phyloP scores from a whole-genome alignment of 2,888 invertebrate species.

The Protophormia terraenovae region DNA sequence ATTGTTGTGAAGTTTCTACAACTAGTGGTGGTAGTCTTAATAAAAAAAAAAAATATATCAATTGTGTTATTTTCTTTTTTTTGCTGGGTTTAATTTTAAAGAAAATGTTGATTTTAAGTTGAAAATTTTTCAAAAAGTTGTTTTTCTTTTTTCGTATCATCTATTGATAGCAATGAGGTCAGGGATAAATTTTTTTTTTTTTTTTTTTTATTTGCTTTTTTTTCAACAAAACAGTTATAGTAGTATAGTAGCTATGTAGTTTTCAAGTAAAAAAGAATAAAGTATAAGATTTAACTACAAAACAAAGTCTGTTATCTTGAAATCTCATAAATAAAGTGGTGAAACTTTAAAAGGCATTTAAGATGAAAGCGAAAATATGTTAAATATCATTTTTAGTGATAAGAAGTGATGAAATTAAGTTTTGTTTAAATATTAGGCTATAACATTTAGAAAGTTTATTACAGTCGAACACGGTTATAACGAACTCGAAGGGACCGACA shows the following conservation, averaged over 20 bases:
- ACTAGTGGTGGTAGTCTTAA: not conserved
- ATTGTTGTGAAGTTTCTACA: not conserved
- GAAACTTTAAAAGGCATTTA: not conserved
- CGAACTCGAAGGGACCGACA: too few relatives aligned
- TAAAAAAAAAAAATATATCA: not conserved
- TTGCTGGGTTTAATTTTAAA: not conserved
- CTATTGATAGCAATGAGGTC: slow-evolving; percentile 20
- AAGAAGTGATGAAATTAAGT: not conserved
- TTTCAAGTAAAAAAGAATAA: not conserved
- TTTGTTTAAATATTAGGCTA: not conserved
- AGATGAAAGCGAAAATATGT: slow-evolving; percentile 12
- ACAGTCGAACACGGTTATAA: too few relatives aligned
- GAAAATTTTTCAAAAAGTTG: not conserved
- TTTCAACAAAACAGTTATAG: not conserved
- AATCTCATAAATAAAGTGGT: slow-evolving; percentile 2
- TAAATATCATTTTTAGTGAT: not conserved
- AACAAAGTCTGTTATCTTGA: not conserved
- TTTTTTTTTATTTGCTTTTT: not conserved
- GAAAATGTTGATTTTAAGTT: not conserved
- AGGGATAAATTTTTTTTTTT: not conserved
- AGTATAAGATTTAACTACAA: not conserved
- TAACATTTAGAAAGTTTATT: not conserved
- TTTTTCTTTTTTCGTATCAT: not conserved
- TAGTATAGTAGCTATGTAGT: not conserved
- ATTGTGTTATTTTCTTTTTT: not conserved